Conservation (phyloP, 2,113 vertebrate genomes). For the Campylorhamphus procurvoides region DNA sequence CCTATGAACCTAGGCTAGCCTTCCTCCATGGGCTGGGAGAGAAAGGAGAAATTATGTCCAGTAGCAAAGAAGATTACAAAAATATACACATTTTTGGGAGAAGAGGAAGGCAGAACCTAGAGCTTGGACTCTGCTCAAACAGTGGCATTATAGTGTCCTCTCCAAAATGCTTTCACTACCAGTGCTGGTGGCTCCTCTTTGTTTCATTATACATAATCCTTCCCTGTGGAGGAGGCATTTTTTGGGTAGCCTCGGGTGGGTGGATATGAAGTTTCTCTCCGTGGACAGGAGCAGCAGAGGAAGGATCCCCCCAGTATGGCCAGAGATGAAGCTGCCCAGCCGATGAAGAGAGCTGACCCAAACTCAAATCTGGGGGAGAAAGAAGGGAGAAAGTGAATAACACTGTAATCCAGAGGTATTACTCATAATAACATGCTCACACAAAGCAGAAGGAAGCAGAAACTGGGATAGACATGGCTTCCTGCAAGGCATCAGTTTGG, state of each 20-base stretch:
- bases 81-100: slow-evolving; percentile 63
- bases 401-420: background rate
- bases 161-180: slow-evolving; percentile 36
- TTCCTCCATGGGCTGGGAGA: slow-evolving; percentile 40
- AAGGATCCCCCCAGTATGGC: slow-evolving; percentile 83
- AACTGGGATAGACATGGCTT: background rate
- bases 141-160: slow-evolving; percentile 52
- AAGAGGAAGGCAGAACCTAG: slow-evolving; percentile 44
- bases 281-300: slow-evolving; percentile 82
- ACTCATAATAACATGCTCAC: background rate
- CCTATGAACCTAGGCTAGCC: slow-evolving; percentile 27
- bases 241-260: slow-evolving; percentile 73
- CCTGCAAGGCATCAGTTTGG: background rate
- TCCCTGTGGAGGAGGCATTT: slow-evolving; percentile 72
- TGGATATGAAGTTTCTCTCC: slow-evolving; percentile 73
- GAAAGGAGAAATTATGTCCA: slow-evolving; percentile 40
- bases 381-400: background rate
- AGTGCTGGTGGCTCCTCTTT: background rate
- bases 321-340: slow-evolving; percentile 85
- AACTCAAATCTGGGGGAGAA: slow-evolving; percentile 82
- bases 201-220: slow-evolving; percentile 86
- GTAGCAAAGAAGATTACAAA: slow-evolving; percentile 61
- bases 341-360: slow-evolving; percentile 88
- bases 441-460: background rate
- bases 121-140: slow-evolving; percentile 33